Conservation (phyloP, 2,888 invertebrate genomes). For the Caenorhabditis panamensis region DNA sequence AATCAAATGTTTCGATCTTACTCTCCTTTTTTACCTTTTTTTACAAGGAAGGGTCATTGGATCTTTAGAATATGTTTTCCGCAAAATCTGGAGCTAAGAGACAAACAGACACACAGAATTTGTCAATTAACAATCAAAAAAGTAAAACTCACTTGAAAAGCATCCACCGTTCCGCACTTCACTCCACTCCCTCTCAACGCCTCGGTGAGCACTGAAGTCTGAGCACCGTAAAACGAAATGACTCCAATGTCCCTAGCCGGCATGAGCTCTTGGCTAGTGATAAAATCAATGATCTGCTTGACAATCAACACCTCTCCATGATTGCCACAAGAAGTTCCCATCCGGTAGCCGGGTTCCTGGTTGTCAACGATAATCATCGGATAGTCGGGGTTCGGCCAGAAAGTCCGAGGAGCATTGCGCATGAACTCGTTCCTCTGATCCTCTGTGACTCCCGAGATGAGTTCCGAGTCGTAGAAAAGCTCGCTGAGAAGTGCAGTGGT, state of each 20-base stretch:
- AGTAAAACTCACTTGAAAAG: slow-evolving; percentile 1
- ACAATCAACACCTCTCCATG: not conserved
- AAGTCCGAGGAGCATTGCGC: not conserved
- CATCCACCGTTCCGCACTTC: slow-evolving; percentile 31
- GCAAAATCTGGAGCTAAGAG: too few relatives aligned
- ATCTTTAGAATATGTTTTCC: too few relatives aligned
- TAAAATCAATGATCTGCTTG: slow-evolving; percentile 2
- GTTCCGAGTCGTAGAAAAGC: slow-evolving; percentile 19
- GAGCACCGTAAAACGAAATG: slow-evolving; percentile 33
- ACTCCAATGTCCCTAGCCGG: slow-evolving; percentile 7
- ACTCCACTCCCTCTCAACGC: not conserved
- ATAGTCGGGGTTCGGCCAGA: slow-evolving; percentile 30
- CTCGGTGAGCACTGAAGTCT: not conserved
- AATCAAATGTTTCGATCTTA: too few relatives aligned
- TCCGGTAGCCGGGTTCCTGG: not conserved
- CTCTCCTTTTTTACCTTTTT: too few relatives aligned
- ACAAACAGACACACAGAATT: too few relatives aligned
- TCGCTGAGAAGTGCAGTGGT: slow-evolving; percentile 29
- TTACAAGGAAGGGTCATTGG: too few relatives aligned
- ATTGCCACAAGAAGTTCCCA: slow-evolving; percentile 31
- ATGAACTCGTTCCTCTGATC: slow-evolving; percentile 15
- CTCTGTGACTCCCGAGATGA: slow-evolving; percentile 30
- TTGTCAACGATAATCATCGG: slow-evolving; percentile 38
- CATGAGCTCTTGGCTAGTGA: not conserved
- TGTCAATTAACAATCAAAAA: too few relatives aligned